Evolutionary conservation across 2,113 vertebrate species (phyloP).

Genomic region (Rhynchomys soricoides): DNA sequence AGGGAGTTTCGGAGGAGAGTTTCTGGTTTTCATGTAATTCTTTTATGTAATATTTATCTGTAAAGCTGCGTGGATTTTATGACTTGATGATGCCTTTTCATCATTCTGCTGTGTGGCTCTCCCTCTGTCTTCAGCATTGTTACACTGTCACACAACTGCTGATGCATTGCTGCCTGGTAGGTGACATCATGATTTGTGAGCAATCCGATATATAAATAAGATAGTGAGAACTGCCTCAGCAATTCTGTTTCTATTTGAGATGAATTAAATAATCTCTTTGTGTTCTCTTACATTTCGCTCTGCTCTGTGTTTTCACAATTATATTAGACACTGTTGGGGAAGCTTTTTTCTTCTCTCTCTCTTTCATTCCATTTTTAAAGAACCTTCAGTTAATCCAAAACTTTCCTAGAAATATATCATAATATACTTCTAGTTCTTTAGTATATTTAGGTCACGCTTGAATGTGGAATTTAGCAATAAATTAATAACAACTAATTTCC

Average conservation of each 20-base stretch:
- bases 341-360: neutral
- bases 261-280: constrained; percentile 53
- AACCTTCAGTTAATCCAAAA: constrained; percentile 33
- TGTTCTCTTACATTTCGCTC: constrained; percentile 52
- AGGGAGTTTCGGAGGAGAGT: constrained; percentile 5
- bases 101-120: neutral
- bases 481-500: constrained; percentile 41
- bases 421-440: neutral
- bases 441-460: neutral
- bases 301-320: constrained; percentile 46
- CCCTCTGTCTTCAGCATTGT: neutral
- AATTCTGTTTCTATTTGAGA: constrained; percentile 58
- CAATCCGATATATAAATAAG: constrained; percentile 61
- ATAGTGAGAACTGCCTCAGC: constrained; percentile 60
- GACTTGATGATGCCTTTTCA: constrained; percentile 35
- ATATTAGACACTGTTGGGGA: neutral
- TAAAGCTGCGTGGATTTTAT: neutral
- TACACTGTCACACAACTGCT: neutral
- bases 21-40: constrained; percentile 29
- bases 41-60: constrained; percentile 60
- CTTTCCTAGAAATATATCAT: constrained; percentile 37
- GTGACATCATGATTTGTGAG: constrained; percentile 66
- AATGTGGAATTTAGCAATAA: neutral
- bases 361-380: constrained; percentile 37
- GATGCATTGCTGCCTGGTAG: constrained; percentile 62